Percentiles rank a stretch among this genome's conserved stretches.
Evolutionary conservation across 2,113 vertebrate species (phyloP).

Genomic region (Coturnix japonica): DNA sequence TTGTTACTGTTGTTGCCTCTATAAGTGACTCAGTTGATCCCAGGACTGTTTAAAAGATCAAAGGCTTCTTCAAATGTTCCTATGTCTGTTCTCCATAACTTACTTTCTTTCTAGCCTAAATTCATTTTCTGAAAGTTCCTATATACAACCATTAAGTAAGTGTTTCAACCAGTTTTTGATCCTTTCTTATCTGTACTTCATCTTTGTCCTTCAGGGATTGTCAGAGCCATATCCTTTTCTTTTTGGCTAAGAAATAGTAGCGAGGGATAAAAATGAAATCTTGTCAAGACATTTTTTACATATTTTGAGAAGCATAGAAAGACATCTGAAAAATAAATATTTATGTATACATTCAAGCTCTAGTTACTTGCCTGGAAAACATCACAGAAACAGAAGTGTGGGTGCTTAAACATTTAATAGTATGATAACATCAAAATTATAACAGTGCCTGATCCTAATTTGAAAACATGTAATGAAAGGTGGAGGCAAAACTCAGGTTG

Average conservation of each 20-base stretch:
- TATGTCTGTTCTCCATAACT: not conserved
- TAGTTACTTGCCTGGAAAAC: not conserved
- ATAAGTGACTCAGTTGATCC: not conserved
- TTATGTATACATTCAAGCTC: fast-evolving
- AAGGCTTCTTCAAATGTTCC: not conserved
- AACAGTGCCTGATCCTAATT: not conserved
- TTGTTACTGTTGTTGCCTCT: not conserved
- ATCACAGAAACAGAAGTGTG: not conserved
- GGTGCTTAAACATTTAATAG: not conserved
- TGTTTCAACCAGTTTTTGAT: not conserved
- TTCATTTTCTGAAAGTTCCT: not conserved
- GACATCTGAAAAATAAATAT: not conserved
- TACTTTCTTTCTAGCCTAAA: not conserved
- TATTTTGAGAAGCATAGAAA: not conserved
- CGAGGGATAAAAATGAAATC: not conserved
- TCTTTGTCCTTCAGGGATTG: not conserved
- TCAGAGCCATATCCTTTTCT: not conserved
- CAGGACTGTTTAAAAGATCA: not conserved
- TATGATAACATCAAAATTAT: not conserved
- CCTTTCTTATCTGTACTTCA: not conserved
- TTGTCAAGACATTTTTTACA: not conserved
- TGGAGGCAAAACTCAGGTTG: not conserved
- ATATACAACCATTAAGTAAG: not conserved
- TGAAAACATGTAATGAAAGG: not conserved
- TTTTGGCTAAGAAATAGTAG: not conserved